These are phyloP conservation scores for Amorpha juglandis DNA, from an alignment of 2,888 invertebrate genomes.

Conservation along the genomic window DNA sequence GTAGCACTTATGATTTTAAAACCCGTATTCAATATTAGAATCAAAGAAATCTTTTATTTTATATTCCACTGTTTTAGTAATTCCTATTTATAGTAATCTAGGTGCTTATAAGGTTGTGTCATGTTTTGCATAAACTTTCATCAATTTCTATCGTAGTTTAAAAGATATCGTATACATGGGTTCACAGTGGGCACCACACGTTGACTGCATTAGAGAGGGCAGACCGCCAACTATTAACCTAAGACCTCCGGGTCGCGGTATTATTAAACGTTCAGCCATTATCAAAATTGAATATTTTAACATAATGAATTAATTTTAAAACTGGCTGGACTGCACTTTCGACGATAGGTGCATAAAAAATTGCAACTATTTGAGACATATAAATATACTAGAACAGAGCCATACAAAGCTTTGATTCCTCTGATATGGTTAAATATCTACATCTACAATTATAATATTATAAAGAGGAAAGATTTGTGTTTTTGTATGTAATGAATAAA, in stretches of 20 bases:
- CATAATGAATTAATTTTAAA: conserved; percentile 12
- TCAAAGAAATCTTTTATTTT: background rate
- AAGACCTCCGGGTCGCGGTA: conserved; percentile 18
- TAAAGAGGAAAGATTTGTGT: too few species aligned
- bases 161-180: background rate
- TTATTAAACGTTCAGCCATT: background rate
- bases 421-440: too few species aligned
- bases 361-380: background rate
- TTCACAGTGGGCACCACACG: background rate
- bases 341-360: background rate
- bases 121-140: background rate
- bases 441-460: too few species aligned
- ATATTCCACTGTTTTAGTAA: background rate
- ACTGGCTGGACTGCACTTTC: background rate
- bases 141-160: background rate
- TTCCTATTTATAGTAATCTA: background rate
- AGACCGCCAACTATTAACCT: conserved; percentile 7
- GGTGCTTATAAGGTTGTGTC: background rate
- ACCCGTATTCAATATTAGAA: background rate
- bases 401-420: too few species aligned
- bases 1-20: background rate
- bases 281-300: conserved; percentile 12
- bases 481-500: too few species aligned
- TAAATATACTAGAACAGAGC: too few species aligned
- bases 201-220: conserved; percentile 8